Evolutionary conservation across 1,140 invertebrate species (phyloP).

Genomic region (Drosophila lowei): DNA sequence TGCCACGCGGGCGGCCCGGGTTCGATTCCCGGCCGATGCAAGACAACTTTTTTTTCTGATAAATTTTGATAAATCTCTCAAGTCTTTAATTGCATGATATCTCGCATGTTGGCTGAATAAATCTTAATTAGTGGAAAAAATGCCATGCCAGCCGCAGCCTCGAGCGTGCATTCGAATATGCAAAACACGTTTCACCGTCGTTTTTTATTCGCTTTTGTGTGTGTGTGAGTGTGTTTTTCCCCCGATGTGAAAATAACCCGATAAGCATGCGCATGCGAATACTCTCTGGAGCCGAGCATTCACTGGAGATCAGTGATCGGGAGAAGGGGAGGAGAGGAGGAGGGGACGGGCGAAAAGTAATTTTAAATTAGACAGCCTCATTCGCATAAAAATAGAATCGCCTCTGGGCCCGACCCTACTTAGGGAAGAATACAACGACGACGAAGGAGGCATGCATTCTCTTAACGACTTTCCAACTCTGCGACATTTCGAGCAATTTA

Average conservation of each 20-base stretch:
- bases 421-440: neutral
- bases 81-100: slow-evolving; percentile 34
- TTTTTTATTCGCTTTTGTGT: slow-evolving; percentile 29
- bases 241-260: slow-evolving; percentile 58
- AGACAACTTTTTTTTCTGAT: neutral
- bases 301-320: neutral
- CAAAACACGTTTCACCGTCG: slow-evolving; percentile 67
- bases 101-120: slow-evolving; percentile 33
- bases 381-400: slow-evolving; percentile 49
- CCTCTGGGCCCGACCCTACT: neutral
- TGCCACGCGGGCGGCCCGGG: slow-evolving; percentile 93
- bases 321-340: neutral
- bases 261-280: slow-evolving; percentile 56
- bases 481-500: slow-evolving; percentile 61
- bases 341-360: slow-evolving; percentile 18
- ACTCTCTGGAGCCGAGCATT: slow-evolving; percentile 4
- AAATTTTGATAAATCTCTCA: slow-evolving; percentile 24
- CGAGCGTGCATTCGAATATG: slow-evolving; percentile 59
- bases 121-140: slow-evolving; percentile 48
- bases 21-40: slow-evolving; percentile 85
- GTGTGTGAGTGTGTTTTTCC: neutral
- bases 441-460: slow-evolving; percentile 5
- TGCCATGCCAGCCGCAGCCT: slow-evolving; percentile 28
- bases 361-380: slow-evolving; percentile 41
- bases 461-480: slow-evolving; percentile 44